Evolutionary conservation across 2,888 invertebrate species (phyloP).

Genomic region (Cartodere bifasciata): DNA sequence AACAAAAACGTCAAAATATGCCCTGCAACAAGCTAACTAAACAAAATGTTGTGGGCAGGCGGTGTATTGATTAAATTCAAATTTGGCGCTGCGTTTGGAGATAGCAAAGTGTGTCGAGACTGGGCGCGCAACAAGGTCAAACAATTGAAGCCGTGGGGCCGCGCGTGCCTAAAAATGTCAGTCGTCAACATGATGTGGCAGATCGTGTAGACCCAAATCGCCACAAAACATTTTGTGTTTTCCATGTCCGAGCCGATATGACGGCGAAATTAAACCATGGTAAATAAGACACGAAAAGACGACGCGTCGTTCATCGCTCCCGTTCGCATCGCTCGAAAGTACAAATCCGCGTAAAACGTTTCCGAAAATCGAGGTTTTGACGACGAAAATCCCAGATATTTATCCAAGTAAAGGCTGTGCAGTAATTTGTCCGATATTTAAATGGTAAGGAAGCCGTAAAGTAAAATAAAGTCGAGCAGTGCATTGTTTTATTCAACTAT

Average conservation of each 20-base stretch:
- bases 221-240: constrained; percentile 36
- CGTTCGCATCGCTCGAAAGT: constrained; percentile 32
- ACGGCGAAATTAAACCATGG: constrained; percentile 34
- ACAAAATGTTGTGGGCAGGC: too few relatives aligned
- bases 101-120: constrained; percentile 9
- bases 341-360: constrained; percentile 34
- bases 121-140: background rate
- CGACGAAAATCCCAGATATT: constrained; percentile 24
- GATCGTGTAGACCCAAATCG: constrained; percentile 30
- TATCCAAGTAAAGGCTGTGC: constrained; percentile 28
- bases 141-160: constrained; percentile 8
- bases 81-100: constrained; percentile 18
- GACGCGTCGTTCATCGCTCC: constrained; percentile 30
- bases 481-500: too few relatives aligned
- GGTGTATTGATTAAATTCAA: constrained; percentile 15
- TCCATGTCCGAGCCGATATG: constrained; percentile 31
- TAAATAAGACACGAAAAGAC: constrained; percentile 31
- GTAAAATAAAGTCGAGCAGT: too few relatives aligned
- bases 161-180: constrained; percentile 22
- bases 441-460: constrained; percentile 7
- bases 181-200: constrained; percentile 41
- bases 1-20: constrained; percentile 7
- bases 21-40: background rate
- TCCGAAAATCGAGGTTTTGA: constrained; percentile 31
- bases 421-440: constrained; percentile 25